A percentile compares a stretch with the other conserved stretches of the same genome.
phyloP scores from a whole-genome alignment of 2,797 vertebrate species.

The Rhinatrema bivittatum region DNA sequence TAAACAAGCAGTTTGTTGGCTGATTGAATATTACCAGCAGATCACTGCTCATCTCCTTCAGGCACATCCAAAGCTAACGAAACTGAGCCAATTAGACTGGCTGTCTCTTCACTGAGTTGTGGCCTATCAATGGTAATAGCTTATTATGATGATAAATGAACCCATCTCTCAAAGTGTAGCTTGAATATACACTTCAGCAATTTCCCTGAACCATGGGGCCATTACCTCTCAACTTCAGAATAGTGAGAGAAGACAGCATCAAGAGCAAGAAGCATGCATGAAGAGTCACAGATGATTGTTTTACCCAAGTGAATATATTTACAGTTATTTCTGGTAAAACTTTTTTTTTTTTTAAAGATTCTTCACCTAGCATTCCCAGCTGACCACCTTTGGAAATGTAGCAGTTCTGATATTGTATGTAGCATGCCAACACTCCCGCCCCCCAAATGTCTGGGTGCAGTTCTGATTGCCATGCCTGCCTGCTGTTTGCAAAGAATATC shows the following conservation, averaged over 20 bases:
- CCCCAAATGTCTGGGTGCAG: slow-evolving; percentile 11
- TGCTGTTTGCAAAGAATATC: slow-evolving; percentile 12
- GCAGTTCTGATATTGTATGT: slow-evolving; percentile 5
- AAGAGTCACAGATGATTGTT: slow-evolving; percentile 53
- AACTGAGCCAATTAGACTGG: slow-evolving; percentile 67
- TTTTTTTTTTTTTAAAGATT: slow-evolving; percentile 10
- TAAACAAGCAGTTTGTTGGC: slow-evolving; percentile 47
- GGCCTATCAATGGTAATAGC: slow-evolving; percentile 69
- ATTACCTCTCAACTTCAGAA: slow-evolving; percentile 59
- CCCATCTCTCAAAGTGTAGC: slow-evolving; percentile 64
- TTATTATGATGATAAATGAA: slow-evolving; percentile 81
- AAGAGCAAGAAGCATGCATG: slow-evolving; percentile 43
- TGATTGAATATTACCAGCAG: slow-evolving; percentile 59
- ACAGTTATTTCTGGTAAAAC: slow-evolving; percentile 29
- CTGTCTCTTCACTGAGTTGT: slow-evolving; percentile 70
- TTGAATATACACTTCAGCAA: slow-evolving; percentile 61
- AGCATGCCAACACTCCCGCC: background rate
- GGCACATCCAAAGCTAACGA: slow-evolving; percentile 50
- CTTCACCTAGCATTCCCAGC: slow-evolving; percentile 11
- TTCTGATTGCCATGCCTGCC: background rate
- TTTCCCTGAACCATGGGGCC: slow-evolving; percentile 55
- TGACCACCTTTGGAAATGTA: slow-evolving; percentile 15
- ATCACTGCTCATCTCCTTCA: slow-evolving; percentile 46
- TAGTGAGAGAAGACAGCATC: slow-evolving; percentile 46
- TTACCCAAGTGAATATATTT: slow-evolving; percentile 55